A percentile compares a stretch with the other conserved stretches of the same genome.
Conservation (phyloP, 2,888 invertebrate species). For the Harpalus rufipes region DNA sequence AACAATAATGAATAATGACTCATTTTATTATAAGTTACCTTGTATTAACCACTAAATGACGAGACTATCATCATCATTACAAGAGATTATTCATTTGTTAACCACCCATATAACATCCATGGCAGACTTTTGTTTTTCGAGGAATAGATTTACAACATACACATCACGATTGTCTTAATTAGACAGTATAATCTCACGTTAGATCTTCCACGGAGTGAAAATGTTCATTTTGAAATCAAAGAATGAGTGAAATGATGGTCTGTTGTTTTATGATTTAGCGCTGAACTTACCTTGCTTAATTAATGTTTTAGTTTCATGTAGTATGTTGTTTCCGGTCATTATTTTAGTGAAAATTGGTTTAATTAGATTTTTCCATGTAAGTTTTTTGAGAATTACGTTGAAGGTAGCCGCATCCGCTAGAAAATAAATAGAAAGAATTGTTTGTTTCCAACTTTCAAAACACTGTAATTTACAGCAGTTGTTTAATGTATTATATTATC, state of each 20-base stretch:
- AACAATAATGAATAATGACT: neutral
- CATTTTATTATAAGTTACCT: neutral
- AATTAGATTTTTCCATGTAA: constrained; percentile 35
- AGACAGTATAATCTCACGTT: constrained; percentile 33
- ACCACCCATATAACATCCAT: neutral
- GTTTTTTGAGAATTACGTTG: constrained; percentile 12
- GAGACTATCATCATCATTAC: constrained; percentile 12
- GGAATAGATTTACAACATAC: constrained; percentile 18
- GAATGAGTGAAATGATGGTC: constrained; percentile 3
- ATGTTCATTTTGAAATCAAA: neutral
- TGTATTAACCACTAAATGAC: constrained; percentile 11
- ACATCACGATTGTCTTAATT: constrained; percentile 24
- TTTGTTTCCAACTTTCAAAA: neutral
- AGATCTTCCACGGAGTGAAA: constrained; percentile 25
- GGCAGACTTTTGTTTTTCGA: constrained; percentile 27
- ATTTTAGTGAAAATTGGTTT: constrained; percentile 47
- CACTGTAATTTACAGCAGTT: neutral
- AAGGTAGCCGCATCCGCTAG: neutral
- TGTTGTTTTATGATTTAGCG: constrained; percentile 28
- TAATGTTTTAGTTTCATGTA: constrained; percentile 16
- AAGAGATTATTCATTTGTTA: constrained; percentile 18
- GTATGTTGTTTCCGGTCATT: constrained; percentile 25
- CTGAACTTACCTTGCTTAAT: constrained; percentile 1
- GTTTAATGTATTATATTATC: too few species aligned
- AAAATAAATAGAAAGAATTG: neutral